Evolutionary conservation across 2,888 invertebrate species (phyloP), one percentile per base, ranked within the genome.

Genomic region (Temnothorax rugatulus): DNA sequence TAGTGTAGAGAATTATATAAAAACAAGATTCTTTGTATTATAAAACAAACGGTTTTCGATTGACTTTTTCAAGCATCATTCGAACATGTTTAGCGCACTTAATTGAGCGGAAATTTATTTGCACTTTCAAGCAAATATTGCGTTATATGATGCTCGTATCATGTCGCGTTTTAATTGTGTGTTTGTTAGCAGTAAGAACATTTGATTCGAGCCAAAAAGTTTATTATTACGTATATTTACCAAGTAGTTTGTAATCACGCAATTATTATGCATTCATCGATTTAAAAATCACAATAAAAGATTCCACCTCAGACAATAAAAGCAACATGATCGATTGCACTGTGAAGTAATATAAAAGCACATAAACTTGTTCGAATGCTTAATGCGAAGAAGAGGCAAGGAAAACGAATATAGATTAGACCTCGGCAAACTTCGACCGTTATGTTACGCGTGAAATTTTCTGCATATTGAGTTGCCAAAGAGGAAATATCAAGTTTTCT

Each of bases 41-140:
- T 21, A 47, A 29, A 61, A 57, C 13, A 21, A 15, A 15, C n/a
- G 9, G 1, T 13, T 47, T 63, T 8, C 15, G 5, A 2, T 57
- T 73, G 5, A 5, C 25, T 29, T 63, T 63, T 47, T 21, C 9
- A 50, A 7, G 21, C 18, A 21, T 63, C 1, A 21, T 13, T 34
- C 18, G 25, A 8, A 9, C 13, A 11, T 21, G 57, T 18, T 7
- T 41, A 38, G 21, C 21, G 38, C n/a, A 61, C 34, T 74, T 61
- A 73, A 29, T 61, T 25, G 5, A 61, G 5, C 5, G n/a, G 9
- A 74, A 44, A 61, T 44, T n/a, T 29, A 75, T 75, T 75, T 75
- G 73, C 0, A 5, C 18, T 57, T 41, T 41, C 5, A 41, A 54
- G 5, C 18, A 52, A 34, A 69, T 69, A 52, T 66, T 44, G n/a